Evolutionary conservation across 1,140 invertebrate genomes (phyloP), one percentile per base, ranked within the genome.

Genomic region (Propsilocerus akamusi): DNA sequence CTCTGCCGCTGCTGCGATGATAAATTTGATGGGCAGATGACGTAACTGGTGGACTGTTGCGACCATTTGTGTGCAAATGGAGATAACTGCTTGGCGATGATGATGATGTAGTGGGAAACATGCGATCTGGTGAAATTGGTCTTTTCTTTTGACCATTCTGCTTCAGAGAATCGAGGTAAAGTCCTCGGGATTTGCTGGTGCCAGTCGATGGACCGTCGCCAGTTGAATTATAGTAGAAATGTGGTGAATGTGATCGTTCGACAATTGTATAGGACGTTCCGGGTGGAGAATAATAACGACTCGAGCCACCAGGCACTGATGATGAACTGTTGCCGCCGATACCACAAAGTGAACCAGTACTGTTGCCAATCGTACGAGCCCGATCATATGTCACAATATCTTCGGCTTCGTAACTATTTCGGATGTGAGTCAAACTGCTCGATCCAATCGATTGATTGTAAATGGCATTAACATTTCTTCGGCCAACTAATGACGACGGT

Each of bases 181-280:
- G 25, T 4, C 25, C 46, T 25, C 25, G 11, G 5, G 46, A 25
- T 48, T 20, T 48, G 53, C 60, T 60, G 46, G 61, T 58, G 34
- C 61, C 62, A 53, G 69, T 69, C 49, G 63, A 65, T 57, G 55
- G 65, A 60, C 61, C 66, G 20, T 61, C 60, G 25, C 59, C 63
- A 11, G 25, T 14, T 34, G 46, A 24, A 56, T 65, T 65, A 53
- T 62, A 64, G 46, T 65, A 65, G 49, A 65, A 65, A 53, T 81
- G 78, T 25, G 80, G 80, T 54, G 80, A 81, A 52, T 81, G 78
- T 26, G 82, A 82, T 47, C 83, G 72, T 67, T 86, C 84, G 56
- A 86, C 78, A 63, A 87, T 86, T 55, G 83, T 87, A 67, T 87
- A 87, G 37, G 81, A 86, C 51, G 83, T 86, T 46, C 83, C 76